phyloP scores from a whole-genome alignment of 92 coral and sea anemone species.

The Palythoa grandis region DNA sequence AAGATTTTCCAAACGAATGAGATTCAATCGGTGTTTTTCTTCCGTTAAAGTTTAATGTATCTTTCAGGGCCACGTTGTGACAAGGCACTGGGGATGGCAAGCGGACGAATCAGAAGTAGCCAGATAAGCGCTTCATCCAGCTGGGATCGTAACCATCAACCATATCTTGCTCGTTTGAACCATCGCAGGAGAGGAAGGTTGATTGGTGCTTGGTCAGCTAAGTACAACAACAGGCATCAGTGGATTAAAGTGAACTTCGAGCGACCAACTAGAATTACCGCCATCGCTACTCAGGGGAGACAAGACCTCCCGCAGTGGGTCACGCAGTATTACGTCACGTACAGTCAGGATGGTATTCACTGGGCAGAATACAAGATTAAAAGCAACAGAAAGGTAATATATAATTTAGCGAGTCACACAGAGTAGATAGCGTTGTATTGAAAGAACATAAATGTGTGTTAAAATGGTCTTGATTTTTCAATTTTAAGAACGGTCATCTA shows the following conservation, averaged over 20 bases:
- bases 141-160: conserved; percentile 8
- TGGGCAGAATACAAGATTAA: conserved; percentile 29
- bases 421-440: too few species aligned
- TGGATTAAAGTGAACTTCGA: conserved; percentile 28
- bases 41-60: background rate
- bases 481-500: too few species aligned
- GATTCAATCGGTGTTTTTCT: too few species aligned
- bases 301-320: conserved; percentile 37
- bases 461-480: too few species aligned
- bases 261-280: conserved; percentile 25
- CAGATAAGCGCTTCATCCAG: conserved; percentile 37
- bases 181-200: conserved; percentile 19
- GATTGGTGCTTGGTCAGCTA: conserved; percentile 33
- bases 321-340: conserved; percentile 21
- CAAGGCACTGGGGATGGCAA: conserved; percentile 27
- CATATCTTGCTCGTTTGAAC: conserved; percentile 39
- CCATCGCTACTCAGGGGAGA: conserved; percentile 38
- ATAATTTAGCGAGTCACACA: too few species aligned
- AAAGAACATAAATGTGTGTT: too few species aligned
- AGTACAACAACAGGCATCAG: conserved; percentile 41
- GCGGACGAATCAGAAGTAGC: conserved; percentile 27
- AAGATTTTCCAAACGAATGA: too few species aligned
- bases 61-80: conserved; percentile 36
- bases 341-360: conserved; percentile 36
- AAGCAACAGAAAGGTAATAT: conserved; percentile 23